Evolutionary conservation across 2,888 invertebrate genomes (phyloP), one percentile per base, ranked within the genome.

Genomic region (Caenorhabditis sp.): DNA sequence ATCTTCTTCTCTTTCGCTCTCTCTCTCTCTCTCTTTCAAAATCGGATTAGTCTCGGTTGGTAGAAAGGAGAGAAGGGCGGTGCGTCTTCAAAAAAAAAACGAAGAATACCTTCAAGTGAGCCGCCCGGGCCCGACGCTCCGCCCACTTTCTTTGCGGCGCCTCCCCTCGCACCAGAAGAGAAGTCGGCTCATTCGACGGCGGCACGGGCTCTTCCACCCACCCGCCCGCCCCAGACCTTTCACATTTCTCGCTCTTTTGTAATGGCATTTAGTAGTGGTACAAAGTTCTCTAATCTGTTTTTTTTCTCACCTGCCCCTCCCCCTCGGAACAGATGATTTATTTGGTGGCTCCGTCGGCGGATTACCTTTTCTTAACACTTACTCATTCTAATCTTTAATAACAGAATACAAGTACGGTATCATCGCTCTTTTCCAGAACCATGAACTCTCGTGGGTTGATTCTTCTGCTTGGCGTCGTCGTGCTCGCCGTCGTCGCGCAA

Each of bases 401-500:
- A n/a, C n/a, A n/a, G n/a, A n/a, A n/a, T n/a, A n/a, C n/a, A n/a
- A n/a, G n/a, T n/a, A n/a, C n/a, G n/a, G n/a, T n/a, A 13, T 35
- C 35, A 35, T 13, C 35, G 9, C 9, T n/a, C n/a, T n/a, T 9
- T 58, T 70, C 32, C 43, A 52, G 70, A 62, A 72, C 24, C 6
- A 72, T 72, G 63, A 56, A 63, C 58, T 72, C 72, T 72, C 72
- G 72, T 72, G 72, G 72, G 72, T 72, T 72, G 63, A 55, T 72
- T 58, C 55, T 74, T 39, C 55, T 68, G 41, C 48, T 74, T 26
- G 66, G 65, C 35, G 56, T 65, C 35, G 41, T 74, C 35, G 27
- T 74, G 20, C 62, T 66, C 17, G 66, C 62, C 11, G 59, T 24
- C 6, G 3, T 50, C 17, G 74, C 66, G n/a, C 74, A 74, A 35